Conservation (phyloP, 2,888 invertebrate species). For the Tipula unca region DNA sequence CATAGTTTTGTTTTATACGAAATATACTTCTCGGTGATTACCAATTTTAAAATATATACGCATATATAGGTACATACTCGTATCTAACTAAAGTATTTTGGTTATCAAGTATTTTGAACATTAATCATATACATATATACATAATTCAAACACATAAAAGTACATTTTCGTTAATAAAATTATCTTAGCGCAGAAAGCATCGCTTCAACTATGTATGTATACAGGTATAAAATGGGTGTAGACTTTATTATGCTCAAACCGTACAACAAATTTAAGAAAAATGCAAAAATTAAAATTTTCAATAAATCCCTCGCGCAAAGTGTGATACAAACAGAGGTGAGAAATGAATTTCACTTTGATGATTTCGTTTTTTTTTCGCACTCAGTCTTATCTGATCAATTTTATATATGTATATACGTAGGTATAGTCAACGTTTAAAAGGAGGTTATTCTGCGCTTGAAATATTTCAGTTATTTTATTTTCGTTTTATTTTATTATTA, state of each 20-base stretch:
- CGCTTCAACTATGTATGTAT: background rate
- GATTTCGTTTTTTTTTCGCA: constrained; percentile 2
- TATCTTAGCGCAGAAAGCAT: background rate
- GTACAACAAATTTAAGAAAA: background rate
- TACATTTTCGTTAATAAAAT: background rate
- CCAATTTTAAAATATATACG: background rate
- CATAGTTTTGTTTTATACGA: background rate
- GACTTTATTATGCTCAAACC: background rate
- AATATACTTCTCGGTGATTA: background rate
- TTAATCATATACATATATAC: background rate
- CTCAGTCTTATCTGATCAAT: background rate
- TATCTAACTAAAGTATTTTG: too few relatives aligned
- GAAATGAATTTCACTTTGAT: background rate
- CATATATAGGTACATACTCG: too few relatives aligned
- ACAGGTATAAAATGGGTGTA: background rate
- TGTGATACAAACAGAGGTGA: constrained; percentile 14
- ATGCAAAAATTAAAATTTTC: too few relatives aligned
- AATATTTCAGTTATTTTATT: background rate
- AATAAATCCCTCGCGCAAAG: constrained; percentile 8
- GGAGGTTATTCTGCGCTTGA: background rate
- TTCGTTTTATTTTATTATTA: background rate
- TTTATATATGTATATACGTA: background rate
- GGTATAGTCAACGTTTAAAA: background rate
- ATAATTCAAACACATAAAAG: background rate
- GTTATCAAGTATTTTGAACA: background rate